A percentile compares a stretch with the other conserved stretches of the same genome.
Evolutionary conservation across 2,888 invertebrate species (phyloP).

Genomic region (Drosophila nigricruria): DNA sequence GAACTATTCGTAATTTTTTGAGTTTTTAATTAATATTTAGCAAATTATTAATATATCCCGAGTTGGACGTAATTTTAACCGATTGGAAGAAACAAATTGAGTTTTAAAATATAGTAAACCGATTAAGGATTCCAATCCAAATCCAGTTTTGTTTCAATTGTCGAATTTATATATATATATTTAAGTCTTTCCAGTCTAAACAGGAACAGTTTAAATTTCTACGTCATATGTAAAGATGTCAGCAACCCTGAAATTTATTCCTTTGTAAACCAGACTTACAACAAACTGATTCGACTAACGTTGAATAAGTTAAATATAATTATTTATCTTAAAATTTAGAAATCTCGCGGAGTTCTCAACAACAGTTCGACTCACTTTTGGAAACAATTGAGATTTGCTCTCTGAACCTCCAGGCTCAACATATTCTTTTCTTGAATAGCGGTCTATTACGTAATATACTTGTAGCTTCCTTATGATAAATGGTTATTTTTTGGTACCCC

Average conservation of each 20-base stretch:
- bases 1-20: too few relatives aligned
- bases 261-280: background rate
- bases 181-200: background rate
- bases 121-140: background rate
- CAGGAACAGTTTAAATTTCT: background rate
- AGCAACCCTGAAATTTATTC: background rate
- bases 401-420: constrained; percentile 7
- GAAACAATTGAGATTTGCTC: background rate
- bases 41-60: background rate
- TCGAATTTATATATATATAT: background rate
- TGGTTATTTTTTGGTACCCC: background rate
- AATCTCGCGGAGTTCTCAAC: background rate
- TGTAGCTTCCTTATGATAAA: background rate
- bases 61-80: background rate
- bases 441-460: background rate
- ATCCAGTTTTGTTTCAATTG: background rate
- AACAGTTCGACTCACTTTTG: background rate
- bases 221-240: background rate
- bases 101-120: background rate
- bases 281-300: background rate
- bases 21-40: background rate
- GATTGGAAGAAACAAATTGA: background rate
- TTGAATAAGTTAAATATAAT: background rate
- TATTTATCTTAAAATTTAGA: background rate
- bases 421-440: background rate